Evolutionary conservation across 2,113 vertebrate genomes (phyloP), one percentile per base, ranked within the genome.

Genomic region (Calyptomena viridis): DNA sequence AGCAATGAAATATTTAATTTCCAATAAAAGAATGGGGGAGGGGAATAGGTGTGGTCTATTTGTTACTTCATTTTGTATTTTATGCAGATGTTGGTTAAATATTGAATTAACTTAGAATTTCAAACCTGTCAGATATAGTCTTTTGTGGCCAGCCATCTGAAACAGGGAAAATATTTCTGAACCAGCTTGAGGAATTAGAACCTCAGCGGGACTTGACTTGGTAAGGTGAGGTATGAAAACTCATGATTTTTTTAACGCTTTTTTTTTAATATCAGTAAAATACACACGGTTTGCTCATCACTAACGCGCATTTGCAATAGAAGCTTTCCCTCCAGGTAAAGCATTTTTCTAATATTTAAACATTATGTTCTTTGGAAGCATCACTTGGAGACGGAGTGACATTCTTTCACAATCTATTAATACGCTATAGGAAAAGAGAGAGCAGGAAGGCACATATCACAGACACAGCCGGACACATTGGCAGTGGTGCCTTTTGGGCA

Each of bases 181-280:
- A 55, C 67, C 11, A 23, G 3, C 33, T 84, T 71, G 23, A 33
- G 25, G 6, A 86, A 84, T 71, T 42, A 3, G 22, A 50, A 58
- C 62, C 37, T 77, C 27, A 31, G 30, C 0, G 1, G 24, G 11
- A 50, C 23, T 53, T 79, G 44, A 52, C 46, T 85, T 63, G 27
- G 39, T 71, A 60, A 60, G 24, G 9, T 62, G 16, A 83, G 39
- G 28, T 14, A 53, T 68, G 24, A 80, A 93, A 24, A 52, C 21
- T 56, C 33, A 18, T 0, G 1, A 13, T 13, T 63, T 87, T 85
- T 40, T n/a, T 58, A 53, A 46, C 28, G 7, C 0, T 0, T n/a
- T 40, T 44, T 42, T n/a, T 47, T 67, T 50, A 9, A 3, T 23
- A 37, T 66, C 37, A 37, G 16, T 22, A 58, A 74, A 80, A 63